Evolutionary conservation across 2,797 vertebrate species (phyloP).

Genomic region (Poeciliopsis turneri): DNA sequence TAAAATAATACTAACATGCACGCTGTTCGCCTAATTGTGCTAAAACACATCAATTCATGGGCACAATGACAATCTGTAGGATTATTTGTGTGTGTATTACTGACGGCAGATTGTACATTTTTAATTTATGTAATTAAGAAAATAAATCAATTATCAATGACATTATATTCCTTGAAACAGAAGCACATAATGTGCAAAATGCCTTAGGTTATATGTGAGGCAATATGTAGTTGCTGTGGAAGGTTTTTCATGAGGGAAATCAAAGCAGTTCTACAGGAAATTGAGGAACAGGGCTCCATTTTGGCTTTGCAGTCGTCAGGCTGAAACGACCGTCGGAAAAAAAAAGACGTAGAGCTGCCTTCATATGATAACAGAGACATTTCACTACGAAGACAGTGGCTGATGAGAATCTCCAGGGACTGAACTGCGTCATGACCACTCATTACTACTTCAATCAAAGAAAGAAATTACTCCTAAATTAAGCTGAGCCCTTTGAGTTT

Average conservation of each 20-base stretch:
- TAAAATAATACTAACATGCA: conserved; percentile 3
- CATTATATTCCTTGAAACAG: conserved; percentile 1
- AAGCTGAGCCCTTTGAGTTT: conserved; percentile 46
- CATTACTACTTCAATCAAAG: conserved; percentile 64
- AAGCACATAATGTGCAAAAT: neutral
- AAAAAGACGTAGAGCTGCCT: conserved; percentile 25
- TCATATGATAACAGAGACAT: conserved; percentile 33
- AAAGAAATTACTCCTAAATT: conserved; percentile 46
- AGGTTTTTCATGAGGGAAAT: conserved; percentile 21
- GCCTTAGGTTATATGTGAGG: neutral
- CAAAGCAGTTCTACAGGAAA: conserved; percentile 32
- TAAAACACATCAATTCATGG: conserved; percentile 39
- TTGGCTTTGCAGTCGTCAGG: conserved; percentile 31
- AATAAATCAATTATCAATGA: neutral
- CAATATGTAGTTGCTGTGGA: neutral
- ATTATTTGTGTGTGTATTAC: conserved; percentile 26
- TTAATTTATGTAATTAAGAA: neutral
- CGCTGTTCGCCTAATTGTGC: conserved; percentile 39
- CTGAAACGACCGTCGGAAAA: conserved; percentile 43
- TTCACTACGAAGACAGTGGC: conserved; percentile 30
- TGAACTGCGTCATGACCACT: conserved; percentile 27
- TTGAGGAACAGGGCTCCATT: conserved; percentile 42
- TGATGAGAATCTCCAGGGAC: conserved; percentile 60
- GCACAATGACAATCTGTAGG: conserved; percentile 21
- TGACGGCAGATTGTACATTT: neutral